Percentiles rank a stretch among this genome's conserved stretches.
These are phyloP conservation scores for Eristalinus aeneus DNA, from an alignment of 2,888 invertebrate genomes.

Conservation along the genomic window DNA sequence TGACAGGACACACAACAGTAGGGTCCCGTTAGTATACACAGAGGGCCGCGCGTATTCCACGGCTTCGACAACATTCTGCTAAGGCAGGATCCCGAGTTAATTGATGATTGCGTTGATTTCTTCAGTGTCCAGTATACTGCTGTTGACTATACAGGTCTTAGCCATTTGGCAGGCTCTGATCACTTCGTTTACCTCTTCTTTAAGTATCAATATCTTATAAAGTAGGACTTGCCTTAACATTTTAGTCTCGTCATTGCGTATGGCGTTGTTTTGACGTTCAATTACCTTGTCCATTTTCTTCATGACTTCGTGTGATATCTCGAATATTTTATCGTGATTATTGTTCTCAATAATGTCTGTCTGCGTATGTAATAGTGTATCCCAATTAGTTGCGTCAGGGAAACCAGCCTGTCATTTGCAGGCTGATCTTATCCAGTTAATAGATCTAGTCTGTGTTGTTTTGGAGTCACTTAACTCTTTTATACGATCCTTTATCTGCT, in stretches of 20 bases:
- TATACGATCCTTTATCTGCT: slow-evolving; percentile 6
- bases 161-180: background rate
- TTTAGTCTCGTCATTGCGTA: too few relatives aligned
- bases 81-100: background rate
- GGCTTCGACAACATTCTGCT: background rate
- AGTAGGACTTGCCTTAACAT: background rate
- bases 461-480: slow-evolving; percentile 10
- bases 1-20: background rate
- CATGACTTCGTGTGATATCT: too few relatives aligned
- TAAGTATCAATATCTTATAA: background rate
- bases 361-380: too few relatives aligned
- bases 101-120: background rate
- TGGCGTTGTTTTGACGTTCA: too few relatives aligned
- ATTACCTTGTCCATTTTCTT: too few relatives aligned
- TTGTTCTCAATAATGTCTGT: too few relatives aligned
- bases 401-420: slow-evolving; percentile 4
- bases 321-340: too few relatives aligned
- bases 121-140: background rate
- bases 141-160: background rate
- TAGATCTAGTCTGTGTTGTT: slow-evolving; percentile 5
- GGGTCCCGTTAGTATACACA: too few relatives aligned
- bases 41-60: background rate
- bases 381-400: too few relatives aligned
- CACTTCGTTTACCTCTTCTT: background rate
- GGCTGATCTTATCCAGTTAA: slow-evolving; percentile 7